phyloP scores from a whole-genome alignment of 2,113 vertebrate species.

The Melospiza melodia region DNA sequence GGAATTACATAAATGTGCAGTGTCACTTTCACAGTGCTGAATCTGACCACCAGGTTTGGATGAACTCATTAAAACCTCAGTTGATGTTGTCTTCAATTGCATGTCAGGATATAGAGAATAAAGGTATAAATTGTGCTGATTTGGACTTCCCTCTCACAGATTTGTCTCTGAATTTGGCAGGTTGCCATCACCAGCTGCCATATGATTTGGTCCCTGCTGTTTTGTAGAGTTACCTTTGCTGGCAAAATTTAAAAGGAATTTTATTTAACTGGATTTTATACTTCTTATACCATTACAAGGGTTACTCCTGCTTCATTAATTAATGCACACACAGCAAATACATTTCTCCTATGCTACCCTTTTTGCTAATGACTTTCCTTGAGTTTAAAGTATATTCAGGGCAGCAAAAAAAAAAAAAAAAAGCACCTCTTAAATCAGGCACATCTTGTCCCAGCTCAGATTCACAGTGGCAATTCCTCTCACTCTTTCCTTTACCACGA shows the following conservation, averaged over 20 bases:
- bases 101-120: background rate
- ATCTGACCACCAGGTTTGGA: background rate
- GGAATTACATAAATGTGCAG: background rate
- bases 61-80: background rate
- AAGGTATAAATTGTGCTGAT: background rate
- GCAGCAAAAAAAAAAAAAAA: background rate
- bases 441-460: background rate
- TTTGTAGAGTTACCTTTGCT: background rate
- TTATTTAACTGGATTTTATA: background rate
- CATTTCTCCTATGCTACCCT: background rate
- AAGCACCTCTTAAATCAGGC: background rate
- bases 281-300: background rate
- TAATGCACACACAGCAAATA: background rate
- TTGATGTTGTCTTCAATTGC: background rate
- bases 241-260: background rate
- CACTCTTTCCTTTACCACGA: fast-evolving
- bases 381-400: background rate
- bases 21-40: background rate
- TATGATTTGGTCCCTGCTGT: background rate
- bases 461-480: background rate
- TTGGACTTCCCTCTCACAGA: background rate
- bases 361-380: background rate
- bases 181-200: background rate
- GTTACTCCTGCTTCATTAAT: background rate
- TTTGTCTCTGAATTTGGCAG: background rate